These are phyloP conservation scores for Oreohelix idahoensis DNA, from an alignment of 1,140 invertebrate genomes.

Conservation along the genomic window DNA sequence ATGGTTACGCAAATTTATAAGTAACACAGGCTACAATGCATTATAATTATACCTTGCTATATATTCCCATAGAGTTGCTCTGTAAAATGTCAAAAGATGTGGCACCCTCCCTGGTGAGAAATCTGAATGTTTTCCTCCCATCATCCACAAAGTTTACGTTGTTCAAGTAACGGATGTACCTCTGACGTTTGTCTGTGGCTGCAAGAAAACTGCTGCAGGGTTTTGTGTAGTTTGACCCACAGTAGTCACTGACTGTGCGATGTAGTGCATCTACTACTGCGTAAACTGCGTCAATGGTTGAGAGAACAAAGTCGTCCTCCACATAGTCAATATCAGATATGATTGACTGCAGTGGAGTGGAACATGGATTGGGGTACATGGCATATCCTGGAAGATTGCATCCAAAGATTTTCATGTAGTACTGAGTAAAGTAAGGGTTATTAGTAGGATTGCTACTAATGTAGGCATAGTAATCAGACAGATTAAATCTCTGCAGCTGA, in stretches of 20 bases:
- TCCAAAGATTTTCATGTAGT: slow-evolving; percentile 58
- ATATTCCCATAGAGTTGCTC: slow-evolving; percentile 44
- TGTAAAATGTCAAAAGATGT: slow-evolving; percentile 55
- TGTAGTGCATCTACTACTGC: slow-evolving; percentile 57
- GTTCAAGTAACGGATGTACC: slow-evolving; percentile 55
- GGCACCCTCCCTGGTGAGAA: slow-evolving; percentile 59
- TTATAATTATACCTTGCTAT: slow-evolving; percentile 45
- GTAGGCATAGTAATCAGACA: slow-evolving; percentile 47
- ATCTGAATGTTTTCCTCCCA: slow-evolving; percentile 49
- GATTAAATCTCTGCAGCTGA: slow-evolving; percentile 46
- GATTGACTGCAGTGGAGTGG: slow-evolving; percentile 31
- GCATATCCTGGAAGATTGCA: slow-evolving; percentile 65
- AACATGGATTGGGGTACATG: slow-evolving; percentile 49
- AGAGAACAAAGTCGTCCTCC: slow-evolving; percentile 57
- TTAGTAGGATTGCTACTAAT: slow-evolving; percentile 28
- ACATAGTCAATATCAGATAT: slow-evolving; percentile 44
- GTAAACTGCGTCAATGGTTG: slow-evolving; percentile 67
- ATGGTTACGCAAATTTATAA: too few relatives aligned
- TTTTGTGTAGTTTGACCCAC: slow-evolving; percentile 55
- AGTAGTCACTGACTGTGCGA: slow-evolving; percentile 56
- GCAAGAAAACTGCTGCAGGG: slow-evolving; percentile 53
- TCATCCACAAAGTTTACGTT: slow-evolving; percentile 49
- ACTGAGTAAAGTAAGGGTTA: slow-evolving; percentile 56
- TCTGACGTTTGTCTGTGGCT: slow-evolving; percentile 45
- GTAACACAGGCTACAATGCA: not conserved